Percentiles rank a stretch among this genome's conserved stretches.
These are phyloP conservation scores for Eremobia ochroleuca DNA, from an alignment of 2,888 invertebrate species.

Conservation along the genomic window DNA sequence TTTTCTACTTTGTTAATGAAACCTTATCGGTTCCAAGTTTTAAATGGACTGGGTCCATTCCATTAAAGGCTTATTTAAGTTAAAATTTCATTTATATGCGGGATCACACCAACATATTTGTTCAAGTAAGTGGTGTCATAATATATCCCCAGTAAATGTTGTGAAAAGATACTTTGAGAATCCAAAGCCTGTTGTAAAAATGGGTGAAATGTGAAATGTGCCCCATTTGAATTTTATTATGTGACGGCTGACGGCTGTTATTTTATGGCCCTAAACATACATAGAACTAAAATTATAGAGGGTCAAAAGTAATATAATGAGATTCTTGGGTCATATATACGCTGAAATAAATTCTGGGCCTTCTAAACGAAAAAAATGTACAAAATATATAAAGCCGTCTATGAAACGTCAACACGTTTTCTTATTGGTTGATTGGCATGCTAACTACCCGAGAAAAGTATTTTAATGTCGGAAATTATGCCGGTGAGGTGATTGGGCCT, in stretches of 20 bases:
- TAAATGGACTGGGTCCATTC: constrained; percentile 78
- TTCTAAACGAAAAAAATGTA: background rate
- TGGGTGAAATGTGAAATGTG: constrained; percentile 22
- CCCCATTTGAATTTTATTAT: constrained; percentile 46
- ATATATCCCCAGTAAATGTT: constrained; percentile 58
- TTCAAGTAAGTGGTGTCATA: constrained; percentile 66
- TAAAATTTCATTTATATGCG: constrained; percentile 78
- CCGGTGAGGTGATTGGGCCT: background rate
- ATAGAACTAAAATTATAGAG: constrained; percentile 14
- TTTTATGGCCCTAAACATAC: constrained; percentile 21
- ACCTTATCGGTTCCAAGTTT: constrained; percentile 54
- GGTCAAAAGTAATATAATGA: constrained; percentile 22
- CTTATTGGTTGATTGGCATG: background rate
- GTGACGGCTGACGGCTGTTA: constrained; percentile 18
- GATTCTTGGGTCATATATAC: constrained; percentile 24
- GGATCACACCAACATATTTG: constrained; percentile 79
- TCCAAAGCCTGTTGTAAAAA: constrained; percentile 38
- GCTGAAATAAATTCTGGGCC: background rate
- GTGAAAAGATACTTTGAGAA: constrained; percentile 32
- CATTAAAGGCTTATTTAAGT: constrained; percentile 80
- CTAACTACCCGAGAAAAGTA: background rate
- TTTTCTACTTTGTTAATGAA: constrained; percentile 42
- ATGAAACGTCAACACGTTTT: too few relatives aligned
- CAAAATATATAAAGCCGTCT: too few relatives aligned
- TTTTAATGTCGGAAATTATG: background rate